phyloP scores from a whole-genome alignment of 2,888 invertebrate species.

The Drosophila anomalipes region DNA sequence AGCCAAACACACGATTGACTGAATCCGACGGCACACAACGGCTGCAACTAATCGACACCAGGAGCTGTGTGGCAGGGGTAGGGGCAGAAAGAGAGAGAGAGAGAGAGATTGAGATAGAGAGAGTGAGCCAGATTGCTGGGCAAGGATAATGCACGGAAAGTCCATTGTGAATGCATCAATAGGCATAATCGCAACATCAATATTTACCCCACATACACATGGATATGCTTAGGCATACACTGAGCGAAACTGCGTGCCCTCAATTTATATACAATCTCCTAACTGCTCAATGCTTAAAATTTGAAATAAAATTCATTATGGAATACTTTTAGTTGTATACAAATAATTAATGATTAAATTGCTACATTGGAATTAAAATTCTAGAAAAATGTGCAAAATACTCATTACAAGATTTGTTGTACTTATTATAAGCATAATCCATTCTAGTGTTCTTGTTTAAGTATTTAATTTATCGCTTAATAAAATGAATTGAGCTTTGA shows the following conservation, averaged over 20 bases:
- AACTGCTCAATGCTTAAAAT: not conserved
- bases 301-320: not conserved
- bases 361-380: not conserved
- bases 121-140: conserved; percentile 35
- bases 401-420: not conserved
- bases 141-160: conserved; percentile 67
- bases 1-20: conserved; percentile 77
- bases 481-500: not conserved
- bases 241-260: not conserved
- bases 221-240: conserved; percentile 8
- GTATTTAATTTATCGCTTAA: not conserved
- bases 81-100: not conserved
- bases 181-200: conserved; percentile 75
- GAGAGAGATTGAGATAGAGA: not conserved
- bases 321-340: not conserved
- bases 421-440: not conserved
- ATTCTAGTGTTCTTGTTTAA: no score
- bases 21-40: conserved; percentile 39
- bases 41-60: conserved; percentile 61
- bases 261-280: not conserved
- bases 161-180: conserved; percentile 74
- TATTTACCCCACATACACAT: conserved; percentile 64
- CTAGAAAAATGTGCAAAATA: not conserved
- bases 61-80: conserved; percentile 6
- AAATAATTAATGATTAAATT: not conserved